Evolutionary conservation across 2,888 invertebrate genomes (phyloP).

Genomic region (Hirudinaria manillensis): DNA sequence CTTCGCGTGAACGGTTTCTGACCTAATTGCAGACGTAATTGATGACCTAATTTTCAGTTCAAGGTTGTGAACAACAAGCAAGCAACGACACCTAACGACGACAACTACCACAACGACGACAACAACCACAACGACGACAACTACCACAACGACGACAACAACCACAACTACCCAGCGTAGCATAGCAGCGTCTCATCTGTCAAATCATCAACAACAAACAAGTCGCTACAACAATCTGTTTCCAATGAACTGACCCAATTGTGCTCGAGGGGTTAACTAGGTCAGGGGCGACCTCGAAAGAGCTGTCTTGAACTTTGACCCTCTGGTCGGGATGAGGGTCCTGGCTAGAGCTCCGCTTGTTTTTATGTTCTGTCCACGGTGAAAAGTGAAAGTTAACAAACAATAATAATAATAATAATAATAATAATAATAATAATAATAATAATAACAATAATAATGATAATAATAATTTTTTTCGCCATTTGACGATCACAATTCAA

Average conservation of each 20-base stretch:
- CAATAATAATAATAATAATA: no score
- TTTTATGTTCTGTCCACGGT: not conserved
- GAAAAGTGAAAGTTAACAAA: no score
- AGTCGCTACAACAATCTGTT: not conserved
- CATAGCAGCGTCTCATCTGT: no score
- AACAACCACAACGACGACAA: not conserved
- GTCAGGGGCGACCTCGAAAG: conserved; percentile 12
- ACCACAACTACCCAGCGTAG: no score
- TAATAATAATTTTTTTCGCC: no score
- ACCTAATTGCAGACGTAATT: conserved; percentile 59
- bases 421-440: no score
- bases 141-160: not conserved
- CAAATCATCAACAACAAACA: no score
- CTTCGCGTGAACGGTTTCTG: conserved; percentile 65
- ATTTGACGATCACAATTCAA: no score
- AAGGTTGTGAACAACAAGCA: not conserved
- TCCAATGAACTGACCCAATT: not conserved
- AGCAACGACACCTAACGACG: not conserved
- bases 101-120: not conserved
- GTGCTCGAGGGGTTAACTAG: not conserved
- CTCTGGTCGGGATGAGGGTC: not conserved
- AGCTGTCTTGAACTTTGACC: not conserved
- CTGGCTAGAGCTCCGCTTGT: conserved; percentile 5
- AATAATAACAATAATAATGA: no score
- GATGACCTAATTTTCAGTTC: not conserved